These are phyloP conservation scores for Yasuhikotakia modesta DNA, from an alignment of 2,797 vertebrate species.

Conservation along the genomic window DNA sequence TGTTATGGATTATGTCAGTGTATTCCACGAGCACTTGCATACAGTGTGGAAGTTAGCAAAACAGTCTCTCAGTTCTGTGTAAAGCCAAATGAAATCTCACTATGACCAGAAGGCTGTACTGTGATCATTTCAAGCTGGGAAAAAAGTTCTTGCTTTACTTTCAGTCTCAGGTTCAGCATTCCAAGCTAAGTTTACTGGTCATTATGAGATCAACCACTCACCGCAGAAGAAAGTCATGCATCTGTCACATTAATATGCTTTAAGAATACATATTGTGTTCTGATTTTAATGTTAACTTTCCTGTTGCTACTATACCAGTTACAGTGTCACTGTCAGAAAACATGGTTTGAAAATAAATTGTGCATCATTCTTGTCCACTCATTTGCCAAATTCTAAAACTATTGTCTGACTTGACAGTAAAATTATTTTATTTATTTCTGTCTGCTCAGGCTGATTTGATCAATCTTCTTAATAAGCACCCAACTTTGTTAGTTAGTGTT, in stretches of 20 bases:
- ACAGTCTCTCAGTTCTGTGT: not conserved
- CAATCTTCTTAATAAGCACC: not conserved
- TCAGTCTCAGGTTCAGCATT: conserved; percentile 3
- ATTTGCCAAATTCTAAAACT: no score
- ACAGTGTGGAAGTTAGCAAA: not conserved
- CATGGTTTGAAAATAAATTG: no score
- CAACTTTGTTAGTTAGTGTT: not conserved
- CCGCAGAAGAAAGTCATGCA: not conserved
- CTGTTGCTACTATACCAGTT: no score
- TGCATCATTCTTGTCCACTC: no score
- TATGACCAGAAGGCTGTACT: conserved; percentile 1
- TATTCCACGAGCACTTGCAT: not conserved
- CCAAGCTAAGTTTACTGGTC: conserved; percentile 6
- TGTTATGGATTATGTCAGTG: conserved; percentile 19
- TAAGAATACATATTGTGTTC: not conserved
- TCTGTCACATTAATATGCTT: conserved; percentile 35
- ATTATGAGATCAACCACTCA: conserved; percentile 28
- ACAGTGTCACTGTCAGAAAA: no score
- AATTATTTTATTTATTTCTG: no score
- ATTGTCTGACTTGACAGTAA: no score
- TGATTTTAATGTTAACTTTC: not conserved
- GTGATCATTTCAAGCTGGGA: not conserved
- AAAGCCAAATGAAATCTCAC: not conserved
- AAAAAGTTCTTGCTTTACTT: conserved; percentile 4
- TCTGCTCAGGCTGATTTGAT: no score